A percentile compares a stretch with the other conserved stretches of the same genome.
Evolutionary conservation across 2,888 invertebrate genomes (phyloP).

Genomic region (Onthophagus sagittarius): DNA sequence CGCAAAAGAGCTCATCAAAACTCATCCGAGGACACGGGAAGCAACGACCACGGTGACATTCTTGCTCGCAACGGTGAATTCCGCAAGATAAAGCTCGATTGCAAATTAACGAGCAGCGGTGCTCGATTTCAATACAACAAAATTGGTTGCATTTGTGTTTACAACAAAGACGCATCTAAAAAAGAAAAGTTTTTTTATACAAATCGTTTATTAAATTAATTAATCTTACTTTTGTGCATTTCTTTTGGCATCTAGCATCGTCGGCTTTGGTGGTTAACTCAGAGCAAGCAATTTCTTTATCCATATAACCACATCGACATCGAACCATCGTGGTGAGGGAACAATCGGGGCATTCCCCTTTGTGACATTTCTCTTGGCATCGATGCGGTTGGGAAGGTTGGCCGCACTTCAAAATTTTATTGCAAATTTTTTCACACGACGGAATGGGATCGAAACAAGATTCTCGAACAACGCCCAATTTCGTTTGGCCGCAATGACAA

Average conservation of each 20-base stretch:
- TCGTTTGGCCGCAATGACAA: conserved; percentile 75
- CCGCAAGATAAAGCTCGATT: conserved; percentile 82
- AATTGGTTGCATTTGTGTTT: conserved; percentile 86
- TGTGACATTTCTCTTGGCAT: conserved; percentile 66
- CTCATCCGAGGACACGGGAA: conserved; percentile 73
- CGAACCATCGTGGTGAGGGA: conserved; percentile 68
- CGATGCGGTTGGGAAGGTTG: conserved; percentile 62
- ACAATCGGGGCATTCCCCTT: conserved; percentile 75
- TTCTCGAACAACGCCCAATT: conserved; percentile 51
- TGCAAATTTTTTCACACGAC: conserved; percentile 69
- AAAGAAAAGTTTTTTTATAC: conserved; percentile 16
- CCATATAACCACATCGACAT: conserved; percentile 84
- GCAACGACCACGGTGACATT: conserved; percentile 86
- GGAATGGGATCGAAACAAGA: conserved; percentile 80
- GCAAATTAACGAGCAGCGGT: conserved; percentile 81
- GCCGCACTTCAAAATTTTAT: conserved; percentile 66
- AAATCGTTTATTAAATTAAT: no score
- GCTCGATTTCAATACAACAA: conserved; percentile 85
- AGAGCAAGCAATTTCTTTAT: conserved; percentile 73
- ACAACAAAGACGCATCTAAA: conserved; percentile 72
- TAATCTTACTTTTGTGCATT: conserved; percentile 73
- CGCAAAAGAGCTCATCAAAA: conserved; percentile 86
- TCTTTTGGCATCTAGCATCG: conserved; percentile 81
- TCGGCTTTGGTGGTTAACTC: conserved; percentile 67
- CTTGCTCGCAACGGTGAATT: conserved; percentile 80